Base-by-base conservation (phyloP, 2,113 vertebrate species). In the Notiomystis cincta region DNA sequence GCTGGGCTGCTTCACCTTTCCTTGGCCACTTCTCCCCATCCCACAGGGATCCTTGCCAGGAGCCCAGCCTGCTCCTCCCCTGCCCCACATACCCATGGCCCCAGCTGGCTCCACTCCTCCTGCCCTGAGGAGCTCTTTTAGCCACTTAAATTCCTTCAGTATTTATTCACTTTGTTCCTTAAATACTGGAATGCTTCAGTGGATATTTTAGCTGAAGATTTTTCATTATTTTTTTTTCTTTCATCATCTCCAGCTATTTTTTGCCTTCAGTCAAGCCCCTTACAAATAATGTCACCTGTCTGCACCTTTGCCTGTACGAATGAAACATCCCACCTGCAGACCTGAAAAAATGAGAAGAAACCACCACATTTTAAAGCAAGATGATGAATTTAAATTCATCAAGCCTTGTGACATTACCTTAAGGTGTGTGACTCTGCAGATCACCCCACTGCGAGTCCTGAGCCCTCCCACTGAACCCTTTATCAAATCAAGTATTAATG, bases 21-120 rank as follows among this genome's bases (percentile, higher is more conserved):
- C 51, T 66, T 54, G 67, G 31, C 4, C 28, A 4, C 12, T 78
- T 30, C n/a, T 82, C 15, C 27, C 3, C 1, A 19, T 62, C 35
- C 65, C 3, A 1, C 48, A 31, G 37, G 50, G 44, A 62, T 48
- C 38, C 30, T 37, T 6, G 2, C 38, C 13, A 8, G 0, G 6
- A 80, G 15, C 37, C 28, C 80, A 71, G 20, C 30, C 15, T 50
- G 20, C 44, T 86, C 23, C 30, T 42, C 2, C 38, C 25, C 20
- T 58, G 22, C 13, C 40, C 31, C 47, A 35, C 12, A 2, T 0
- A 9, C 4, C 44, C 54, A 13, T 7, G 31, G 37, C 14, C 58
- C 7, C 10, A 6, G 13, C 50, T 42, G 27, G 17, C 28, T 62
- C 65, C 3, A 0, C n/a, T 51, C 15, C 37, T 84, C 50, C 56